A percentile compares a stretch with the other conserved stretches of the same genome.
Evolutionary conservation across 2,113 vertebrate species (phyloP).

Genomic region (Melanostigma gelatinosum): DNA sequence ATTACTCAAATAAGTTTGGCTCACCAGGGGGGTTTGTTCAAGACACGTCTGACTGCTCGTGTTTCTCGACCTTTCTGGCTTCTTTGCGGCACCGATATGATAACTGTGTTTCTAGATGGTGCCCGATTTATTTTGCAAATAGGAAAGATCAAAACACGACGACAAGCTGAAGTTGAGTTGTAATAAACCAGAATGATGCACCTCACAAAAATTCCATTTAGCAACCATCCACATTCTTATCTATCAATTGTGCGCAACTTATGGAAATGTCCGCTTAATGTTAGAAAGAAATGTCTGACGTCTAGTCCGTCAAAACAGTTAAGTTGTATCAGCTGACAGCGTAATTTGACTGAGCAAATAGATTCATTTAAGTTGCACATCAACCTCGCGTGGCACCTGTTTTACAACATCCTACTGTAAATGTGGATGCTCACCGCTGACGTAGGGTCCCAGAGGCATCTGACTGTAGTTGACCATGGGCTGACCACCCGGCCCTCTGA

Average conservation of each 20-base stretch:
- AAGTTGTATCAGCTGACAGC: background rate
- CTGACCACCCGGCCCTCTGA: slow-evolving; percentile 91
- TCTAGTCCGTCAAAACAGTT: background rate
- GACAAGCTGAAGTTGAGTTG: background rate
- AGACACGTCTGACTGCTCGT: slow-evolving; percentile 3
- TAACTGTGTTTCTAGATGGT: background rate
- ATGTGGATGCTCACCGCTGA: slow-evolving; percentile 87
- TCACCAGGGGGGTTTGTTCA: background rate
- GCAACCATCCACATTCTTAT: background rate
- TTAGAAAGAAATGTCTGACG: background rate
- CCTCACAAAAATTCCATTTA: background rate
- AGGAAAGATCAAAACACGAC: background rate
- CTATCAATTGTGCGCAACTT: background rate
- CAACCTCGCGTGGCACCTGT: background rate
- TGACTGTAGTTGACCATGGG: slow-evolving; percentile 98
- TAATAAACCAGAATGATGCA: background rate
- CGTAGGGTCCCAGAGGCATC: slow-evolving; percentile 98
- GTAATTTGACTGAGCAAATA: background rate
- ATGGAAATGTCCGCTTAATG: background rate
- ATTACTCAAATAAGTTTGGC: slow-evolving; percentile 5
- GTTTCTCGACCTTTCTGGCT: background rate
- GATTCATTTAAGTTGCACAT: background rate
- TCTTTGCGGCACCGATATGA: background rate
- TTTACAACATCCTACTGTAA: background rate
- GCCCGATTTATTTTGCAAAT: background rate